Evolutionary conservation across 2,888 invertebrate genomes (phyloP).

Genomic region (Erannis defoliaria): DNA sequence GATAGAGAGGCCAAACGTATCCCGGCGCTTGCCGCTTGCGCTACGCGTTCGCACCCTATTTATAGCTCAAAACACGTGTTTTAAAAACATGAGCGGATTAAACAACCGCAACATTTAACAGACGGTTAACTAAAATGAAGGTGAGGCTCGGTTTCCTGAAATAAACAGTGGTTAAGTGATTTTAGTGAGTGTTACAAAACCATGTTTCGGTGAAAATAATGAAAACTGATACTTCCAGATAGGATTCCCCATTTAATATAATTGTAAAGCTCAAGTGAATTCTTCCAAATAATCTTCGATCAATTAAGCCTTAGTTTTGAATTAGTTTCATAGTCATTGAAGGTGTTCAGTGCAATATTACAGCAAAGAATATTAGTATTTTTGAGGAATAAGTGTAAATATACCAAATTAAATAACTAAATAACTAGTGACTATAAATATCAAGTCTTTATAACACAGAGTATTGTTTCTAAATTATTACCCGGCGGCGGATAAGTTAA

Average conservation of each 20-base stretch:
- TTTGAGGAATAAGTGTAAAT: constrained; percentile 19
- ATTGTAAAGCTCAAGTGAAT: constrained; percentile 53
- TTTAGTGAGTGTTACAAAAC: constrained; percentile 64
- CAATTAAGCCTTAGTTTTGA: constrained; percentile 15
- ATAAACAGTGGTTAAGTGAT: constrained; percentile 51
- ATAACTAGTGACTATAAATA: constrained; percentile 5
- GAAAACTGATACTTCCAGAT: constrained; percentile 59
- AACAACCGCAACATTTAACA: constrained; percentile 27
- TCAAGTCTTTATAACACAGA: constrained; percentile 4
- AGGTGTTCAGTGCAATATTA: constrained; percentile 51
- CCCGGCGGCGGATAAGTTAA: constrained; percentile 55
- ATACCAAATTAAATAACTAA: background rate
- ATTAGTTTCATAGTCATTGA: constrained; percentile 17
- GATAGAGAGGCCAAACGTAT: constrained; percentile 76
- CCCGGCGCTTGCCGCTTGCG: constrained; percentile 82
- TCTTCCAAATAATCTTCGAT: constrained; percentile 47
- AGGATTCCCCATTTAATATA: constrained; percentile 48
- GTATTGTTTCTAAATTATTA: constrained; percentile 13
- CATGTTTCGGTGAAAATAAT: constrained; percentile 46
- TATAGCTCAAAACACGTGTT: constrained; percentile 65
- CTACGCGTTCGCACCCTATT: constrained; percentile 70
- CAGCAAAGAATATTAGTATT: constrained; percentile 47
- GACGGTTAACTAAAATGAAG: constrained; percentile 34
- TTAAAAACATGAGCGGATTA: constrained; percentile 45
- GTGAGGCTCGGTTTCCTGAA: constrained; percentile 36